These are phyloP conservation scores for Petrophora chlorosata DNA, from an alignment of 2,888 invertebrate species.

Conservation along the genomic window DNA sequence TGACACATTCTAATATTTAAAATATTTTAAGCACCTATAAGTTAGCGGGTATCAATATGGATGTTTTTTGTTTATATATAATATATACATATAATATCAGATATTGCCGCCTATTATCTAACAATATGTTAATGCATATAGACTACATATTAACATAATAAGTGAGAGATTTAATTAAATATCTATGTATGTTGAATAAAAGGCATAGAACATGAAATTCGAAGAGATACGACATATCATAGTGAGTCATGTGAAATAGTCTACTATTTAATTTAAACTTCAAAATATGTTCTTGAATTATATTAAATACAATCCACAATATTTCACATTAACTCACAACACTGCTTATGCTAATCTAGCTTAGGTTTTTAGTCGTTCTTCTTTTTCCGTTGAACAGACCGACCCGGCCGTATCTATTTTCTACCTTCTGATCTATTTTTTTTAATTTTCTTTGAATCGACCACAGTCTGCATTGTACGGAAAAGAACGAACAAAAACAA, in stretches of 20 bases:
- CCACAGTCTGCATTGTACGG: too few species aligned
- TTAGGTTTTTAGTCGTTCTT: too few species aligned
- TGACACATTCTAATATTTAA: conserved; percentile 6
- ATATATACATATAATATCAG: conserved; percentile 23
- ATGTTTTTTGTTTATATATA: conserved; percentile 29
- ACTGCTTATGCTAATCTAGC: too few species aligned
- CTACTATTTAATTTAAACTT: neutral
- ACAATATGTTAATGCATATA: conserved; percentile 45
- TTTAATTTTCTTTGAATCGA: too few species aligned
- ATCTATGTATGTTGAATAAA: conserved; percentile 8
- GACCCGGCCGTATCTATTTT: too few species aligned
- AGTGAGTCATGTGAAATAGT: neutral
- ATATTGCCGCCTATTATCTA: conserved; percentile 25
- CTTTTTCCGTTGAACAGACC: too few species aligned
- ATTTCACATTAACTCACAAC: too few species aligned
- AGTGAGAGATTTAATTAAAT: conserved; percentile 26
- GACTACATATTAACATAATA: conserved; percentile 44
- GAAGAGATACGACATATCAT: neutral
- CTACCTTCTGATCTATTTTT: too few species aligned
- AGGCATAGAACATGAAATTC: neutral
- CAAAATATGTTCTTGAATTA: too few species aligned
- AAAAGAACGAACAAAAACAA: too few species aligned
- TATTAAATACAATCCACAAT: too few species aligned
- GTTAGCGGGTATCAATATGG: conserved; percentile 11
- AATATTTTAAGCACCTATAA: conserved; percentile 13